Evolutionary conservation across 2,888 invertebrate species (phyloP).

Genomic region (Andrena trimmerana): DNA sequence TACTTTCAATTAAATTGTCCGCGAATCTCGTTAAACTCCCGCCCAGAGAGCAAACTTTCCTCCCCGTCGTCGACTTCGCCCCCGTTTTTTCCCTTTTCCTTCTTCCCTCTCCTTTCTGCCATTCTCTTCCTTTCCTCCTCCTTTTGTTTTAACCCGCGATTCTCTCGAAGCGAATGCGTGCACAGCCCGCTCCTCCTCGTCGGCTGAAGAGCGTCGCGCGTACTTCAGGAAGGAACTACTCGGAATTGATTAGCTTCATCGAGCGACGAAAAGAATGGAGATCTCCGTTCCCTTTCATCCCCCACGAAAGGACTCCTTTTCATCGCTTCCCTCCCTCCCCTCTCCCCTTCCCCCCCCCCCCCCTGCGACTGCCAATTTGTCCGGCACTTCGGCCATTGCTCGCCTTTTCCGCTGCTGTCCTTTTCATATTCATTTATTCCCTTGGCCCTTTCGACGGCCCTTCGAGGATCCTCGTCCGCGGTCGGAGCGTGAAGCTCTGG

Average conservation of each 20-base stretch:
- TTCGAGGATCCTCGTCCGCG: slow-evolving; percentile 37
- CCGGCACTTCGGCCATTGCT: slow-evolving; percentile 41
- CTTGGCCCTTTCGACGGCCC: slow-evolving; percentile 37
- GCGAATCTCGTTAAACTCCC: slow-evolving; percentile 56
- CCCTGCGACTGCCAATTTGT: slow-evolving; percentile 61
- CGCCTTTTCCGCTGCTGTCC: slow-evolving; percentile 15
- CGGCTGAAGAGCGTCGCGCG: slow-evolving; percentile 18
- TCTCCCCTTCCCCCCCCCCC: background rate
- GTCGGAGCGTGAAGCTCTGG: background rate
- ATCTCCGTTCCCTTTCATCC: slow-evolving; percentile 51
- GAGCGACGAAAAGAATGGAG: slow-evolving; percentile 46
- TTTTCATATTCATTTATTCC: slow-evolving; percentile 57
- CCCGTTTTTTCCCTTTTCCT: background rate
- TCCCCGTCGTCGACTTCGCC: background rate
- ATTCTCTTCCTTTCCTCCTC: background rate
- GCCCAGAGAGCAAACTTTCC: slow-evolving; percentile 38
- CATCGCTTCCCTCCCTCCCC: background rate
- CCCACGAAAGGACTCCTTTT: slow-evolving; percentile 13
- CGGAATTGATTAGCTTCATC: slow-evolving; percentile 72
- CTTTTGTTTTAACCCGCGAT: background rate
- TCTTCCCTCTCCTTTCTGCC: background rate
- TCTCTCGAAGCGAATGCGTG: slow-evolving; percentile 29
- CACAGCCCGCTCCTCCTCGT: background rate
- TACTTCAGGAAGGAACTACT: slow-evolving; percentile 31
- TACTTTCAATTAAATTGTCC: slow-evolving; percentile 62